A percentile compares a stretch with the other conserved stretches of the same genome.
Conservation (phyloP, 2,888 invertebrate species). For the Drepanosiphum platanoidis region DNA sequence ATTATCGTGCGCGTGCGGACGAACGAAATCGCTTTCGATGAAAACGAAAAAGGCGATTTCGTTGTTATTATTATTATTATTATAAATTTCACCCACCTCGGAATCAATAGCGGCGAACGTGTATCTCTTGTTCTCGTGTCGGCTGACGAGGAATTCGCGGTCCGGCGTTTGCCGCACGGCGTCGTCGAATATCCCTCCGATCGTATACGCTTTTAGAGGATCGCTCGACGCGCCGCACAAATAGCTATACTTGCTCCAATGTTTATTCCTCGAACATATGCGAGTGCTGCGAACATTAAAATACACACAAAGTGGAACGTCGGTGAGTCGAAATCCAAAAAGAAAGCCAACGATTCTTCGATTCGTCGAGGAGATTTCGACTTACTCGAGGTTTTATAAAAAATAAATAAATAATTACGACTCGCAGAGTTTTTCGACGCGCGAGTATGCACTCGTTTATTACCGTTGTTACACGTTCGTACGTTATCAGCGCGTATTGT, state of each 20-base stretch:
- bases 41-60: neutral
- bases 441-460: too few species aligned
- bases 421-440: too few species aligned
- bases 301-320: too few species aligned
- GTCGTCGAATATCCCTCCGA: constrained; percentile 33
- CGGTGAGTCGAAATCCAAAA: too few species aligned
- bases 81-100: constrained; percentile 6
- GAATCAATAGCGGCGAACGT: constrained; percentile 31
- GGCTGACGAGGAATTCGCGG: constrained; percentile 38
- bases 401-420: too few species aligned
- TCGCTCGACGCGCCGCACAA: neutral
- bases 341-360: too few species aligned
- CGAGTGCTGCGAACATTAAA: neutral
- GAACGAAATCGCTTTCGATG: neutral
- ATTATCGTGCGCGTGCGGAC: neutral
- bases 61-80: neutral
- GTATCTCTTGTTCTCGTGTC: constrained; percentile 38
- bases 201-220: constrained; percentile 9
- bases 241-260: constrained; percentile 40
- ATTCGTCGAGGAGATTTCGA: too few species aligned
- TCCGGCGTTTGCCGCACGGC: constrained; percentile 2
- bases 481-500: too few species aligned
- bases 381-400: too few species aligned
- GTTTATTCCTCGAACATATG: constrained; percentile 3
- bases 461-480: too few species aligned